Percentiles rank a stretch among this genome's conserved stretches.
Evolutionary conservation across 2,113 vertebrate species (phyloP).

Genomic region (Protobothrops mucrosquamatus): DNA sequence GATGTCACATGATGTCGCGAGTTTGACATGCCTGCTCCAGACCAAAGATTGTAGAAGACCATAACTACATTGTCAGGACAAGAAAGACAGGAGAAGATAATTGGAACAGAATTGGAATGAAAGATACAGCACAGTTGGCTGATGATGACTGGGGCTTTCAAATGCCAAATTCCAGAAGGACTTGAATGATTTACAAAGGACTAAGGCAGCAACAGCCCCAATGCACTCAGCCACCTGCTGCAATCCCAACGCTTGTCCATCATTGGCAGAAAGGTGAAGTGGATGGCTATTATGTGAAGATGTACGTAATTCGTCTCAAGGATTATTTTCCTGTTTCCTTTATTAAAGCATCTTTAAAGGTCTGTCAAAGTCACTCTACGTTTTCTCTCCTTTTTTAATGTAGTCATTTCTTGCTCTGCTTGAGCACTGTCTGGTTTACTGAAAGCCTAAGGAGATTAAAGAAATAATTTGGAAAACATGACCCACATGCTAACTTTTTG

Average conservation of each 20-base stretch:
- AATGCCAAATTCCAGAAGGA: not conserved
- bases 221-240: not conserved
- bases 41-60: not conserved
- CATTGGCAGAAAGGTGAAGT: not conserved
- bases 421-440: not conserved
- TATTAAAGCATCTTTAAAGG: not conserved
- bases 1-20: no score
- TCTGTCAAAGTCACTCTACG: not conserved
- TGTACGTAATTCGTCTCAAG: not conserved
- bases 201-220: not conserved
- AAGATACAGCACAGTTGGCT: not conserved
- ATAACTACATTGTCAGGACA: not conserved
- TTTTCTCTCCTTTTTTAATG: not conserved
- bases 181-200: not conserved
- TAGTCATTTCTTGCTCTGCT: not conserved
- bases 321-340: not conserved
- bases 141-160: not conserved
- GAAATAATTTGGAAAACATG: not conserved
- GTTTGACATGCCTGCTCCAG: not conserved
- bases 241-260: not conserved
- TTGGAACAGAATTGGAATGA: not conserved
- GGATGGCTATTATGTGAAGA: not conserved
- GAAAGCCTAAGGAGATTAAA: not conserved
- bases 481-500: not conserved
- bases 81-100: not conserved